These are phyloP conservation scores for Sminthopsis crassicaudata DNA, from an alignment of 2,113 vertebrate species.

Conservation along the genomic window DNA sequence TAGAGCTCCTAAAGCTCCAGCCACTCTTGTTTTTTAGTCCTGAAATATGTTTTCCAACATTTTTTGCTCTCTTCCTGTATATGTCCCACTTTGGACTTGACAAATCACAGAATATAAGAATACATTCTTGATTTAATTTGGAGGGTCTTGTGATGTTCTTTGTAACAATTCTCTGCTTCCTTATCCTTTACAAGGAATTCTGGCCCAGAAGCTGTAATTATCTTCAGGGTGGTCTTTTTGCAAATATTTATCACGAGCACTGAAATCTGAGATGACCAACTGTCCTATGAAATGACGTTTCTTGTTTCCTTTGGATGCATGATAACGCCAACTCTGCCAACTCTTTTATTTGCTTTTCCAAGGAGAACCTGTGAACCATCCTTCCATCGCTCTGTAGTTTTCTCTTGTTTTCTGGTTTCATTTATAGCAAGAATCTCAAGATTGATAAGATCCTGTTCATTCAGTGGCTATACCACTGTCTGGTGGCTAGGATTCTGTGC, in stretches of 20 bases:
- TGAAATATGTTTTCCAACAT: background rate
- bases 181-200: background rate
- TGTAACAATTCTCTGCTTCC: background rate
- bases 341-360: background rate
- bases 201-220: background rate
- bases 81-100: background rate
- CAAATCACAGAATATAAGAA: background rate
- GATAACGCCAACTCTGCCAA: background rate
- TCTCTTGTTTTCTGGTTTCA: background rate
- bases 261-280: background rate
- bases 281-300: background rate
- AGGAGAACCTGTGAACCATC: background rate
- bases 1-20: background rate
- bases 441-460: background rate
- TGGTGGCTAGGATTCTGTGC: background rate
- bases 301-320: background rate
- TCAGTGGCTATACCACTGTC: background rate
- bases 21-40: background rate
- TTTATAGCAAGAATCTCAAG: background rate
- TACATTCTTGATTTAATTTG: background rate
- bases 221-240: background rate
- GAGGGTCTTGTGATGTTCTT: background rate
- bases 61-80: background rate
- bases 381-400: background rate
- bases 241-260: background rate